Conservation (phyloP, 2,797 vertebrate species). For the Rhodeus uyekii region DNA sequence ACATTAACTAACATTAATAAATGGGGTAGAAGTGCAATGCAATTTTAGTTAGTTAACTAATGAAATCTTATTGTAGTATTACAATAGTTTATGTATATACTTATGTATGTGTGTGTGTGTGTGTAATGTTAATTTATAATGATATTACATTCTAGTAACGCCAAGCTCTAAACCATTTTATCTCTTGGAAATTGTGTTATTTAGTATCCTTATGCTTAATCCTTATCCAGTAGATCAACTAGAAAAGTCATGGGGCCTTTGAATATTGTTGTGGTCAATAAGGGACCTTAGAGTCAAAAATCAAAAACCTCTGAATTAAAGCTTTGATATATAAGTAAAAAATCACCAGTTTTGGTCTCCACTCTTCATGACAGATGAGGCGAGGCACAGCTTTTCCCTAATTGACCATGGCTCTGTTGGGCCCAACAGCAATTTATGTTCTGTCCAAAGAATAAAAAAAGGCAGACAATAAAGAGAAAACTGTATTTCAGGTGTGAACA, state of each 20-base stretch:
- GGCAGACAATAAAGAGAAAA: neutral
- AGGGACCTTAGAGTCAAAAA: neutral
- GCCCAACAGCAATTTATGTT: conserved; percentile 91
- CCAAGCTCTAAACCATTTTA: neutral
- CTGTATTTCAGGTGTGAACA: neutral
- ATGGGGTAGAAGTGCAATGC: too few species aligned
- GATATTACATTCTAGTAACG: neutral
- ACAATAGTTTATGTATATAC: too few species aligned
- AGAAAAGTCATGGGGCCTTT: neutral
- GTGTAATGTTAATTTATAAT: neutral
- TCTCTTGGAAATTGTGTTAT: neutral
- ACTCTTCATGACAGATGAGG: conserved; percentile 97
- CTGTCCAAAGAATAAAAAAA: conserved; percentile 66
- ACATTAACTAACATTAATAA: too few species aligned
- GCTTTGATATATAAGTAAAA: neutral
- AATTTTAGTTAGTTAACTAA: too few species aligned
- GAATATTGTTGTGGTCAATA: neutral
- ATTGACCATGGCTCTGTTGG: conserved; percentile 95
- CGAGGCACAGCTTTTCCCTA: conserved; percentile 94
- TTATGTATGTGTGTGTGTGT: too few species aligned
- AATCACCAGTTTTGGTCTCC: conserved; percentile 97
- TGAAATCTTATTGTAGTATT: too few species aligned
- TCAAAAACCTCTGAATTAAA: neutral
- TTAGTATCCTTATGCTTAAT: neutral
- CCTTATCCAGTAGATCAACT: neutral